Base-by-base conservation (phyloP, 2,888 invertebrate species). In the Ochropleura plecta region DNA sequence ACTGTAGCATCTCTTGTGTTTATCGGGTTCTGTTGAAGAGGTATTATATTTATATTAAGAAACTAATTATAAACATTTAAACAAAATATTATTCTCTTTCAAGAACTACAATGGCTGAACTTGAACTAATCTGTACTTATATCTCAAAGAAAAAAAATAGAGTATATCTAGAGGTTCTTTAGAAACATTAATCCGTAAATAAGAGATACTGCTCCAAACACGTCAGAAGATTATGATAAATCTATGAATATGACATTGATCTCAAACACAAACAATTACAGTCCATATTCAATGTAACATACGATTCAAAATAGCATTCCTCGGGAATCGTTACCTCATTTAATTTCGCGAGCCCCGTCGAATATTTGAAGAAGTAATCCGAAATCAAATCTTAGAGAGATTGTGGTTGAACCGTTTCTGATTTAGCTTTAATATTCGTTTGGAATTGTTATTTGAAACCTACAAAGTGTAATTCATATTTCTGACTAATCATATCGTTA, bases 1-100 rank as follows among this genome's bases (percentile, higher is more conserved):
- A 99, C 98, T 6, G 99, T 98, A 16, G 98, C 98, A 91, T 99
- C 99, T 81, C 98, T 97, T 10, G 98, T 98, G 91, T 98, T 98
- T 88, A 98, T 98, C 65, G 99, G 98, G 94, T 98, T 98, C 94
- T 98, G 97, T 49, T 92, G 92, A 73, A 81, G 83, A 63, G 53
- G 7, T n/a, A 0, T 0, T 9, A 6, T 30, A 3, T 53, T 59
- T 14, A 46, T 8, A 30, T 30, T 30, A 30, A 48, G 3, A 49
- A 48, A 53, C 0, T 42, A 5, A 2, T 30, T 14, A 14, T 46
- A 12, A 7, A 30, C 10, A 73, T 30, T 16, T 12, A 46, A 30
- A 46, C 3, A 30, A 14, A 9, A 49, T 6, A 49, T 44, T 0
- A 76, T 20, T 65, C 40, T 49, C 5, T 59, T 3, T 5, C 8